phyloP scores from a whole-genome alignment of 2,888 invertebrate species.

The Protodeltote pygarga region DNA sequence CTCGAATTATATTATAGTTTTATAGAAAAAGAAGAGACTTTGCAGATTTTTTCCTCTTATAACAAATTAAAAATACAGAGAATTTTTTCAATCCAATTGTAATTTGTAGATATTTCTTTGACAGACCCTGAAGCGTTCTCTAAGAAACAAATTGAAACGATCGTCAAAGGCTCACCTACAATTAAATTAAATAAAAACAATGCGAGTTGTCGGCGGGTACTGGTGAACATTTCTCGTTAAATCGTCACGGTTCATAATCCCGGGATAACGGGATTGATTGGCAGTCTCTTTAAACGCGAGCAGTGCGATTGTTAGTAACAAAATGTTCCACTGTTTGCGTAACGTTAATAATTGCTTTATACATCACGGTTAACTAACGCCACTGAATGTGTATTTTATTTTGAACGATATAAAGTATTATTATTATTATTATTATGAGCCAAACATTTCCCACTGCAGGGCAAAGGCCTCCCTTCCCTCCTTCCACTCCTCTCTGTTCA shows the following conservation, averaged over 20 bases:
- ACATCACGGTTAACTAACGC: slow-evolving; percentile 26
- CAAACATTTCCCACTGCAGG: too few relatives aligned
- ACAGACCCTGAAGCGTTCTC: slow-evolving; percentile 12
- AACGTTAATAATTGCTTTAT: slow-evolving; percentile 44
- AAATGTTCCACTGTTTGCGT: slow-evolving; percentile 47
- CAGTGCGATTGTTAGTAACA: slow-evolving; percentile 44
- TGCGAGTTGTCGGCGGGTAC: slow-evolving; percentile 15
- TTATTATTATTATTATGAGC: too few relatives aligned
- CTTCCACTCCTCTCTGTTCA: too few relatives aligned
- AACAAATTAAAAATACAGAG: slow-evolving; percentile 22
- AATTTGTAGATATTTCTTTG: slow-evolving; percentile 27
- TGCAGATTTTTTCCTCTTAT: slow-evolving; percentile 4
- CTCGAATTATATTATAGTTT: slow-evolving; percentile 12
- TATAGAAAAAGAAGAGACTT: slow-evolving; percentile 9
- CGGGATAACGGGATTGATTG: slow-evolving; percentile 53
- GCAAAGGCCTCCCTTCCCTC: too few relatives aligned
- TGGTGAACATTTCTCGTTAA: slow-evolving; percentile 61
- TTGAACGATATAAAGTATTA: not conserved
- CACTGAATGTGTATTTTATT: slow-evolving; percentile 8
- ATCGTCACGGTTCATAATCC: slow-evolving; percentile 63
- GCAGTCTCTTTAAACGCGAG: slow-evolving; percentile 48
- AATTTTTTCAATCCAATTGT: slow-evolving; percentile 15
- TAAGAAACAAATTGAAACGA: slow-evolving; percentile 27
- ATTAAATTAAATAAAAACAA: slow-evolving; percentile 49
- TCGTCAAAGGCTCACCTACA: slow-evolving; percentile 44